Evolutionary conservation across 2,888 invertebrate genomes (phyloP).

Genomic region (Ornithoptera alexandrae): DNA sequence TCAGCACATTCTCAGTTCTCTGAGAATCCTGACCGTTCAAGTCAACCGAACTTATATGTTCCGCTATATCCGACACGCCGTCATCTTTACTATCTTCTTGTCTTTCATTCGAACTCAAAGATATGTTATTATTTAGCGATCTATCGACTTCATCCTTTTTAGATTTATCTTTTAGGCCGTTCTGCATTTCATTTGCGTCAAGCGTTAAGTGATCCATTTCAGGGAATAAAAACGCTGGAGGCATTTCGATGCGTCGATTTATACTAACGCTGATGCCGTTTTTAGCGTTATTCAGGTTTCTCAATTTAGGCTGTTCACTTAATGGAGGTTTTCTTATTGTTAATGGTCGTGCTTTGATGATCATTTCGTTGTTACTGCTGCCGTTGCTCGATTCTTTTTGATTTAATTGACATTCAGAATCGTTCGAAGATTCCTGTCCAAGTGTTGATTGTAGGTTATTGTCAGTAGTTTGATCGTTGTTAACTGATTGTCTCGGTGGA

Average conservation of each 20-base stretch:
- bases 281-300: constrained; percentile 78
- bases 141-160: constrained; percentile 72
- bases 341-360: constrained; percentile 89
- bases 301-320: constrained; percentile 88
- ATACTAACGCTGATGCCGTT: constrained; percentile 84
- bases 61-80: constrained; percentile 68
- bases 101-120: constrained; percentile 54
- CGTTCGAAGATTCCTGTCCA: constrained; percentile 59
- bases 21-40: constrained; percentile 79
- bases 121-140: constrained; percentile 56
- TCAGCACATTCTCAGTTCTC: constrained; percentile 76
- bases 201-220: constrained; percentile 84
- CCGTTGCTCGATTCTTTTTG: constrained; percentile 73
- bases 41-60: constrained; percentile 74
- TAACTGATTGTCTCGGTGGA: constrained; percentile 76
- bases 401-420: constrained; percentile 52
- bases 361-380: constrained; percentile 64
- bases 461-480: constrained; percentile 62
- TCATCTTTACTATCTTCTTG: constrained; percentile 68
- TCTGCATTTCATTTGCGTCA: constrained; percentile 59
- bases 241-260: constrained; percentile 89
- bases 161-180: constrained; percentile 63
- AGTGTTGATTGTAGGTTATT: constrained; percentile 55
- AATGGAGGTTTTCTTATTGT: constrained; percentile 91
- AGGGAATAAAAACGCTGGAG: constrained; percentile 89